A percentile compares a stretch with the other conserved stretches of the same genome.
Evolutionary conservation across 2,113 vertebrate genomes (phyloP).

Genomic region (Bothrops jararaca): DNA sequence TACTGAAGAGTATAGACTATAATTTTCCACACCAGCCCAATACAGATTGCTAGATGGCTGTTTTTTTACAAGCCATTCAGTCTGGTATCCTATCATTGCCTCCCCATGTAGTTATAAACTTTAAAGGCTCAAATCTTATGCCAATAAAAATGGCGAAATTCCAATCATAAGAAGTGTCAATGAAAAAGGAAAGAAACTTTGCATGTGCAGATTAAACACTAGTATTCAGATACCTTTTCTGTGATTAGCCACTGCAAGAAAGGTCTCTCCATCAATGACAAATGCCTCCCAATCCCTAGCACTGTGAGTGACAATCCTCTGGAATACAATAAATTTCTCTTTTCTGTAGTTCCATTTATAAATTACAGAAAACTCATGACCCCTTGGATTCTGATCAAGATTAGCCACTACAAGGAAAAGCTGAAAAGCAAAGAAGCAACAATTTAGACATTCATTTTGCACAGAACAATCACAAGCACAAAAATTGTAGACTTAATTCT

Average conservation of each 20-base stretch:
- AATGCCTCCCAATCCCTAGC: slow-evolving; percentile 96
- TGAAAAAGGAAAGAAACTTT: not conserved
- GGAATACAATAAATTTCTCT: slow-evolving; percentile 79
- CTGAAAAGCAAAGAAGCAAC: slow-evolving; percentile 66
- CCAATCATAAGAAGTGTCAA: not conserved
- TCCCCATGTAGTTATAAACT: not conserved
- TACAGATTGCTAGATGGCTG: not conserved
- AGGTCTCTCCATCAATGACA: slow-evolving; percentile 79
- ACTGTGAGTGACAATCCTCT: slow-evolving; percentile 83
- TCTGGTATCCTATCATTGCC: not conserved
- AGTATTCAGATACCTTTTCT: slow-evolving; percentile 77
- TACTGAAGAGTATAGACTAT: not conserved
- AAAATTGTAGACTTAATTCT: not conserved
- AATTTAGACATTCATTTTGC: slow-evolving; percentile 1
- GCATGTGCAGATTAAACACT: not conserved
- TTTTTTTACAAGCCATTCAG: not conserved
- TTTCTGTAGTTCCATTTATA: slow-evolving; percentile 90
- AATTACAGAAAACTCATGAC: slow-evolving; percentile 83
- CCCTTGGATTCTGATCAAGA: slow-evolving; percentile 69
- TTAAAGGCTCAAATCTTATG: not conserved
- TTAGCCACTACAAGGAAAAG: slow-evolving; percentile 89
- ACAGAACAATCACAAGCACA: accelerated
- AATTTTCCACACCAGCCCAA: not conserved
- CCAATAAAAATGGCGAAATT: not conserved
- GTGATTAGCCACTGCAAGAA: slow-evolving; percentile 93